phyloP scores from a whole-genome alignment of 2,888 invertebrate genomes.

The Carcina quercana region DNA sequence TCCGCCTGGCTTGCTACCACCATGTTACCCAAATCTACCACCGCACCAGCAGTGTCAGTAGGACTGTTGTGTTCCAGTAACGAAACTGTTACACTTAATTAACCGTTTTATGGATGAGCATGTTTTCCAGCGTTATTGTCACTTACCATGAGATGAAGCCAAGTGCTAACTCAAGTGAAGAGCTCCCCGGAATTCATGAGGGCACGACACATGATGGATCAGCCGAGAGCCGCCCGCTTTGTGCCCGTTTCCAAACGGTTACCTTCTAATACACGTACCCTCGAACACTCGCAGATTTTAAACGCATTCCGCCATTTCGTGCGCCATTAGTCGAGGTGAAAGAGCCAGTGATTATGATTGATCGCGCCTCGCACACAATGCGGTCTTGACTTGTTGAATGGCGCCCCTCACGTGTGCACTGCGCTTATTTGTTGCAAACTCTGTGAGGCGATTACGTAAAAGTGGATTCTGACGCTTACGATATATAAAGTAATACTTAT shows the following conservation, averaged over 20 bases:
- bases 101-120: too few relatives aligned
- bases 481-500: background rate
- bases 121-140: too few relatives aligned
- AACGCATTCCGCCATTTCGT: constrained; percentile 68
- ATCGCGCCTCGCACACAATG: constrained; percentile 53
- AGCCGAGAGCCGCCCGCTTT: constrained; percentile 43
- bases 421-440: constrained; percentile 47
- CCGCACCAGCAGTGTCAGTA: too few relatives aligned
- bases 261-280: constrained; percentile 55
- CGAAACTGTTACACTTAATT: too few relatives aligned
- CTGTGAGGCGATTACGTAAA: constrained; percentile 25
- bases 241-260: constrained; percentile 66
- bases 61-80: too few relatives aligned
- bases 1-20: too few relatives aligned
- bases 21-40: too few relatives aligned
- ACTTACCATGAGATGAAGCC: too few relatives aligned
- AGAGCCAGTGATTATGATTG: constrained; percentile 72
- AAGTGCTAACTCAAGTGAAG: too few relatives aligned
- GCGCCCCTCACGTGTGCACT: constrained; percentile 53
- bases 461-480: constrained; percentile 1
- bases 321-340: constrained; percentile 71
- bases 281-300: constrained; percentile 62
- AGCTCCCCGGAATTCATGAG: constrained; percentile 6
- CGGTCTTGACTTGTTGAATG: constrained; percentile 64
- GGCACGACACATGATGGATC: constrained; percentile 63